These are phyloP conservation scores for Anser cygnoides DNA, from an alignment of 2,113 vertebrate genomes.

Conservation along the genomic window DNA sequence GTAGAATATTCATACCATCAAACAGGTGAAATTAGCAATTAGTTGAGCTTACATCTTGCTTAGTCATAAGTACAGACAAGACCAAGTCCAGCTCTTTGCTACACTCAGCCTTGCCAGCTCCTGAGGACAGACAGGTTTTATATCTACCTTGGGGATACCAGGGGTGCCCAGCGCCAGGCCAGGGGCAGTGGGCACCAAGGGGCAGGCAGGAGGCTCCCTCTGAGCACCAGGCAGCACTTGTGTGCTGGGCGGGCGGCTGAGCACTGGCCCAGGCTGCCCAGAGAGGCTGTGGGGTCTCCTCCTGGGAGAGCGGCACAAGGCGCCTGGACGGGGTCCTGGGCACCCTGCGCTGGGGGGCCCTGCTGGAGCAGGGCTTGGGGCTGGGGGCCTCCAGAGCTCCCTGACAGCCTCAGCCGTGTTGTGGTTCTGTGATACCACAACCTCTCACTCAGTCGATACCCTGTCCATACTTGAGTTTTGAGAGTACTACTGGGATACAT, in stretches of 20 bases:
- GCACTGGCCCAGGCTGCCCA: too few relatives aligned
- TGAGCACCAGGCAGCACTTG: too few relatives aligned
- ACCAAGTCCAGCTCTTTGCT: not conserved
- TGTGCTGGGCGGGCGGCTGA: too few relatives aligned
- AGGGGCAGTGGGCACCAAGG: not conserved
- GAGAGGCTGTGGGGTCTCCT: too few relatives aligned
- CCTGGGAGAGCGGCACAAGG: too few relatives aligned
- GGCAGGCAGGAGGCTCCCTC: too few relatives aligned
- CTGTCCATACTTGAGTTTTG: not conserved
- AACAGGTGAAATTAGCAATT: not conserved
- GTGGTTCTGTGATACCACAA: not conserved
- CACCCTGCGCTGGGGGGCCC: not conserved
- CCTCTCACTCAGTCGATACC: not conserved
- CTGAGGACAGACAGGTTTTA: not conserved
- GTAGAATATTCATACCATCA: rapidly evolving
- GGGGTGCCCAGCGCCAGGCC: not conserved
- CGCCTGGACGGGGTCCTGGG: not conserved
- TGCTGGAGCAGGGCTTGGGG: not conserved
- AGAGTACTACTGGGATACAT: not conserved
- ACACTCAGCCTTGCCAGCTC: not conserved
- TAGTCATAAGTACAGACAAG: not conserved
- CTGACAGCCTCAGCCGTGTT: not conserved
- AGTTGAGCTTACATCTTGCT: not conserved
- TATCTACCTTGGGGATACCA: not conserved
- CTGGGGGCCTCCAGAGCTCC: too few relatives aligned